These are phyloP conservation scores for Bombyx huttoni DNA, from an alignment of 2,888 invertebrate genomes.

Conservation along the genomic window DNA sequence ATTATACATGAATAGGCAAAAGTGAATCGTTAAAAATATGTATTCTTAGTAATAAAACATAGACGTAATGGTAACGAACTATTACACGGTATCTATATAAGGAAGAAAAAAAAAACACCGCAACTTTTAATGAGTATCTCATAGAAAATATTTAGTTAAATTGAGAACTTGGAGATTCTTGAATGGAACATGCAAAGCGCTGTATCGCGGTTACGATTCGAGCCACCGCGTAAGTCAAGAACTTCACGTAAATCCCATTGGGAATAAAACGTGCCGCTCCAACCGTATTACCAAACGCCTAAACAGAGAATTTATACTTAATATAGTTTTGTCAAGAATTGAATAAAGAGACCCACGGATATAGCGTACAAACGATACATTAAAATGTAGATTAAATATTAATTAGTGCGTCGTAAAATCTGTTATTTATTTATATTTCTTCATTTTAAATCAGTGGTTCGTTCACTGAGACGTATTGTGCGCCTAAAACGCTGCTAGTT, in stretches of 20 bases:
- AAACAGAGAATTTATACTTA: background rate
- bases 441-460: too few relatives aligned
- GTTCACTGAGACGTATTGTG: conserved; percentile 17
- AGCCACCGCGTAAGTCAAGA: background rate
- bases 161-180: conserved; percentile 36
- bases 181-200: background rate
- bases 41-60: conserved; percentile 54
- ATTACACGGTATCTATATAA: background rate
- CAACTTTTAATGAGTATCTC: background rate
- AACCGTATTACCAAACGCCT: too few relatives aligned
- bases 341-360: conserved; percentile 14
- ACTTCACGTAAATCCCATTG: background rate
- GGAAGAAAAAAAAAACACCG: background rate
- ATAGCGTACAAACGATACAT: background rate
- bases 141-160: background rate
- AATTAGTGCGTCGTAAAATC: too few relatives aligned
- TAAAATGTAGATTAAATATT: too few relatives aligned
- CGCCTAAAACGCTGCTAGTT: conserved; percentile 33
- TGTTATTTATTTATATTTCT: too few relatives aligned
- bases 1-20: conserved; percentile 70
- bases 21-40: conserved; percentile 66
- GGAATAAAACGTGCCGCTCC: background rate
- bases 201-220: background rate
- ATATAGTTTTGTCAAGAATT: conserved; percentile 51
- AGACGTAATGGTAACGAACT: conserved; percentile 31